A percentile compares a stretch with the other conserved stretches of the same genome.
Conservation (phyloP, 2,113 vertebrate genomes). For the Amphilophus citrinellus region DNA sequence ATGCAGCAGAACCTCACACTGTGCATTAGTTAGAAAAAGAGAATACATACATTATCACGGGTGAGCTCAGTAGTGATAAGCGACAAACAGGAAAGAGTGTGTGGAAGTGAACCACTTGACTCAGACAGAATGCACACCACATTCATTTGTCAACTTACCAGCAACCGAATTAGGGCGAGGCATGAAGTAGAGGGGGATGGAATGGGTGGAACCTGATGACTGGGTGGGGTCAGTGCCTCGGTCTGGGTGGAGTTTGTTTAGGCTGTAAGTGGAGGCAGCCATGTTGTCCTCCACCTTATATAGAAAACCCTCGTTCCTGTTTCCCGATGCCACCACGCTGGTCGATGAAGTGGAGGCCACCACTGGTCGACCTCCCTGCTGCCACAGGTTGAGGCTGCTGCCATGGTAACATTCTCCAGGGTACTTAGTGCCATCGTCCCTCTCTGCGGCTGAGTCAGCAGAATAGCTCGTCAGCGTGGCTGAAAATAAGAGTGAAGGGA, state of each 20-base stretch:
- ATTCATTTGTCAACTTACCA: slow-evolving; percentile 81
- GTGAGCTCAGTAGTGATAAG: neutral
- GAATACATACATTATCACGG: neutral
- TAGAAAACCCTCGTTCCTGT: slow-evolving; percentile 81
- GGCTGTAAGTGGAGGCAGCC: slow-evolving; percentile 94
- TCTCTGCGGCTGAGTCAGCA: slow-evolving; percentile 86
- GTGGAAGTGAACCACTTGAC: neutral
- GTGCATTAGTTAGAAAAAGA: no score
- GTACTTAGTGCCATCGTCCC: slow-evolving; percentile 85
- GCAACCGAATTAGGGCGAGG: slow-evolving; percentile 96
- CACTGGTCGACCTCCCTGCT: slow-evolving; percentile 82
- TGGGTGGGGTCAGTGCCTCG: slow-evolving; percentile 85
- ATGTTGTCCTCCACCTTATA: slow-evolving; percentile 92
- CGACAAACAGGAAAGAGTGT: slow-evolving; percentile 42
- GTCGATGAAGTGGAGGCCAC: slow-evolving; percentile 73
- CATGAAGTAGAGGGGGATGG: slow-evolving; percentile 96
- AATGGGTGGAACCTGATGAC: slow-evolving; percentile 91
- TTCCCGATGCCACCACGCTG: slow-evolving; percentile 72
- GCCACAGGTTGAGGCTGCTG: slow-evolving; percentile 90
- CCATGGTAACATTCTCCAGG: slow-evolving; percentile 86
- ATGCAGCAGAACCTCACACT: neutral
- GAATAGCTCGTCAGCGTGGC: slow-evolving; percentile 96
- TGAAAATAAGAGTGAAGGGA: slow-evolving; percentile 50
- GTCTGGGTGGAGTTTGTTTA: slow-evolving; percentile 94
- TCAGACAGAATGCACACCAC: neutral